Evolutionary conservation across 2,113 vertebrate species (phyloP), one percentile per base, ranked within the genome.

Genomic region (Galeopterus variegatus): DNA sequence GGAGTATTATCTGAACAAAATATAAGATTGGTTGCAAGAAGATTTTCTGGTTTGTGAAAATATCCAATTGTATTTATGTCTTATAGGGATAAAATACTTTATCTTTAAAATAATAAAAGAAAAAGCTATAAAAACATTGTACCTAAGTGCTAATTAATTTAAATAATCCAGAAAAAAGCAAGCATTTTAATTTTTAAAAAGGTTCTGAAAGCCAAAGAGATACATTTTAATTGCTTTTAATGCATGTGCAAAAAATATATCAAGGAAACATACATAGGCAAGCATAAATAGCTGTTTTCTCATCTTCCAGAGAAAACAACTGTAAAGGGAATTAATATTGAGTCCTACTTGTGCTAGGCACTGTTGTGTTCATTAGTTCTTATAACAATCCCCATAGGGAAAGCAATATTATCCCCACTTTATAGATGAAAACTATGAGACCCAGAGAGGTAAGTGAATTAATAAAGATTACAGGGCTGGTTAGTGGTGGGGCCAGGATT

Each of bases 91-190:
- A 17, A 18, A 5, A 60, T 33, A 23, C 23, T 73, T 45, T 45
- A 58, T 89, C 56, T 93, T 92, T 94, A 83, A 93, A 90, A 89
- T 64, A 52, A 52, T 64, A 48, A 26, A 48, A 80, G 56, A 70
- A 31, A 90, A 72, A 95, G 65, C 72, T n/a, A 48, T 95, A 56
- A 73, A 93, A 91, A 86, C 31, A 54, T 86, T 24, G 0, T 24
- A 69, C 2, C 26, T 56, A 24, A 70, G 23, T 88, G 50, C 26
- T 48, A n/a, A 69, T 97, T 77, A 50, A 54, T 94, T 94, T 45
- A 90, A 86, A 75, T 31, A 90, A 90, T 85, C 67, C 11, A 24
- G 89, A 90, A 41, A 48, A 54, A 70, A 90, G 60, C n/a, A 33
- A 75, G 15, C 62, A 21, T 21, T 90, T 86, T 48, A 33, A 1